Base-by-base conservation (phyloP, 2,888 invertebrate species). In the Elysia crispata region DNA sequence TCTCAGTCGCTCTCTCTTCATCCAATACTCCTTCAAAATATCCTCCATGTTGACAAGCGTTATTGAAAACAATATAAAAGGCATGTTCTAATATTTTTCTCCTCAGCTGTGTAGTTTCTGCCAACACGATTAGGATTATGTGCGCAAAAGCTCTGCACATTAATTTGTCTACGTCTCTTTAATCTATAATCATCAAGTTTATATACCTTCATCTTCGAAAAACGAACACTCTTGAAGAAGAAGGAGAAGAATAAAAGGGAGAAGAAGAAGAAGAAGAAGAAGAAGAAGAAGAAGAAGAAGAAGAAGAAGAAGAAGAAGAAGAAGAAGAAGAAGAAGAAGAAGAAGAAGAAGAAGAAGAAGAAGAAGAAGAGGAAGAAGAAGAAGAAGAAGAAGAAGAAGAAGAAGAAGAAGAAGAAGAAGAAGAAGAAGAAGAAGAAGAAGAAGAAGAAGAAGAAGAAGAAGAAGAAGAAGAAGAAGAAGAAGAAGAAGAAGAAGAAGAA, bases 361-460 rank as follows among this genome's bases (percentile, higher is more conserved):
- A 67, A 67, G 67, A 67, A 67, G 67, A 20, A 70, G 72, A 70
- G 41, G 20, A 31, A 20, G 72, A 70, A 25, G 25, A 25, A 70
- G 72, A 33, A 76, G 28, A 25, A 72, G 77, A 77, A n/a, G 31
- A 30, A 77, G 54, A 41, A n/a, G 73, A 72, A 31, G 33, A 64
- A 64, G 77, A 69, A 50, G 62, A 57, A 72, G 54, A 77, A 64
- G 60, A 31, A 77, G 70, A 77, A 41, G 30, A 41, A 70, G 69
- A 77, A 57, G 41, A 31, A 77, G 77, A 77, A 57, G 70, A 57
- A 73, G 73, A 73, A 69, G 69, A 69, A 69, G 69, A 69, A 69
- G 69, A 69, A 69, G 69, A 69, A 69, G 69, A 69, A 69, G 69
- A 69, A 69, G 31, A 69, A 69, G 69, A 69, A 69, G 69, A 69